A percentile compares a stretch with the other conserved stretches of the same genome.
phyloP scores from a whole-genome alignment of 2,888 invertebrate genomes.

The Adineta ricciae region DNA sequence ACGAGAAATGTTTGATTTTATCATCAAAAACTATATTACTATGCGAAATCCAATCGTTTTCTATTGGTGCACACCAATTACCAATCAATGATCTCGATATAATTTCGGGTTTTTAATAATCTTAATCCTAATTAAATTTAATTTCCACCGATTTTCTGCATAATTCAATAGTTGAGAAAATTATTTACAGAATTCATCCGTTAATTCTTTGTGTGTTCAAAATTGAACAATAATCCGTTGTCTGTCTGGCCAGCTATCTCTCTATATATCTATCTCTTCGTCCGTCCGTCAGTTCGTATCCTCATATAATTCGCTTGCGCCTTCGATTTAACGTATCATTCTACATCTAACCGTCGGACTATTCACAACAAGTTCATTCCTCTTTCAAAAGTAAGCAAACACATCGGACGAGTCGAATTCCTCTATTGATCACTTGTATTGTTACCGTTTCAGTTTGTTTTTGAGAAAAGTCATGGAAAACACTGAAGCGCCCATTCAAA shows the following conservation, averaged over 20 bases:
- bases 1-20: background rate
- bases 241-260: background rate
- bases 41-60: no score
- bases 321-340: background rate
- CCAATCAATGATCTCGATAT: background rate
- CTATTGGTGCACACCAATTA: background rate
- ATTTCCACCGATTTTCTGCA: background rate
- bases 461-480: background rate
- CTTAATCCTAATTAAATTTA: background rate
- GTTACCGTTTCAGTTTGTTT: no score
- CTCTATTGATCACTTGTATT: no score
- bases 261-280: no score
- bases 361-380: background rate
- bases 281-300: background rate
- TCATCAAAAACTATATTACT: background rate
- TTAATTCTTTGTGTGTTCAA: background rate
- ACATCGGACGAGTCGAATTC: background rate
- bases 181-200: background rate
- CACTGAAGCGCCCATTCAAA: background rate
- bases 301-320: background rate
- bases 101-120: background rate
- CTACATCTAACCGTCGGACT: background rate
- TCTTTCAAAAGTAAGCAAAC: background rate
- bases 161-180: background rate
- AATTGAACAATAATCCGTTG: background rate